Evolutionary conservation across 2,797 vertebrate genomes (phyloP).

Genomic region (Pseudochirops cupreus): DNA sequence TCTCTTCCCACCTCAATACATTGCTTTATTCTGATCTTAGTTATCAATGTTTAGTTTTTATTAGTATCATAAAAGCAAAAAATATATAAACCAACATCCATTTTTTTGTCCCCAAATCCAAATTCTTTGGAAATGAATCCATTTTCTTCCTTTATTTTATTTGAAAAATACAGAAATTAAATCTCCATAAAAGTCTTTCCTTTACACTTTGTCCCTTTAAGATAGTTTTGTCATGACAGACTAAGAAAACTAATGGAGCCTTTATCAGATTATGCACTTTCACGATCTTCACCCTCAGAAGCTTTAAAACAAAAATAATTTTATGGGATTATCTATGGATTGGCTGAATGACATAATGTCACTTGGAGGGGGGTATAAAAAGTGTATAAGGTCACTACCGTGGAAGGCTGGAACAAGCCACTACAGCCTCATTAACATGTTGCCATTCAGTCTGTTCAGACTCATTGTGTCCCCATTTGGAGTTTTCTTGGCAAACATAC

Average conservation of each 20-base stretch:
- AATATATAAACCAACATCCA: background rate
- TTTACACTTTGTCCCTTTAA: background rate
- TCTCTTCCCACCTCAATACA: background rate
- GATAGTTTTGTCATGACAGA: background rate
- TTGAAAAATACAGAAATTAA: background rate
- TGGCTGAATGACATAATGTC: background rate
- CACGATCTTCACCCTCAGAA: background rate
- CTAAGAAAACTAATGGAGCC: background rate
- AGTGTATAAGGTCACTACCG: background rate
- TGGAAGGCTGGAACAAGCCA: background rate
- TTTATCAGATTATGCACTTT: background rate
- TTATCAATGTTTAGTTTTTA: background rate
- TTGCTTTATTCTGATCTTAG: background rate
- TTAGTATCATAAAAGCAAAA: background rate
- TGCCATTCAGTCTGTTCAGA: background rate
- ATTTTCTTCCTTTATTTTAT: background rate
- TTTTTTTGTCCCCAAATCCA: background rate
- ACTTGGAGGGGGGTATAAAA: background rate
- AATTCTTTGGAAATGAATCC: background rate
- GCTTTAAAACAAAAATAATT: background rate
- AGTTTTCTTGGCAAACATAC: background rate
- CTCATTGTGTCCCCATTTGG: background rate
- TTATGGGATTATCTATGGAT: background rate
- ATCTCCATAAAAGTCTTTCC: background rate
- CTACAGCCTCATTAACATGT: background rate